phyloP scores from a whole-genome alignment of 2,888 invertebrate genomes.

The Thereva nobilitata region DNA sequence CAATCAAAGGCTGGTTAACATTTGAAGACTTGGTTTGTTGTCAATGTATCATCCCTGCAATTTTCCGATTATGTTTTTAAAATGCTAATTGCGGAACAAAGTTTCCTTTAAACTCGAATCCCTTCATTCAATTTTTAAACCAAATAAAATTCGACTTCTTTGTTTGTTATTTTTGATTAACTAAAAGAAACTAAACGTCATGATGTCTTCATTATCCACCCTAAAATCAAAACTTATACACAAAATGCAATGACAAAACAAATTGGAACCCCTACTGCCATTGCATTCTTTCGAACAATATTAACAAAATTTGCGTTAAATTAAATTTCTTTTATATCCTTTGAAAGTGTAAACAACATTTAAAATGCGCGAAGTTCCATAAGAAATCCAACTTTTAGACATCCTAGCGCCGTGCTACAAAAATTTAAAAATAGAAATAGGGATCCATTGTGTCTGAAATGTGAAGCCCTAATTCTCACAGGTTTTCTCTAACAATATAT shows the following conservation, averaged over 20 bases:
- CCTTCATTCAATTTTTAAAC: too few relatives aligned
- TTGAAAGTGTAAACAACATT: constrained; percentile 6
- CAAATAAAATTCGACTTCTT: neutral
- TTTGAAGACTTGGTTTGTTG: too few relatives aligned
- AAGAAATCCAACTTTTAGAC: too few relatives aligned
- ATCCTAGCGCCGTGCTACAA: constrained; percentile 11
- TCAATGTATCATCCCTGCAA: too few relatives aligned
- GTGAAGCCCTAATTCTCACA: neutral
- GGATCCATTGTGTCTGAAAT: neutral
- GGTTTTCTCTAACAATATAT: neutral
- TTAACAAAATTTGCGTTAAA: constrained; percentile 20
- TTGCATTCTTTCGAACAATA: constrained; percentile 4
- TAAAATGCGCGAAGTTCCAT: constrained; percentile 11
- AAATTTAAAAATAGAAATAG: neutral
- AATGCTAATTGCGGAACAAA: too few relatives aligned
- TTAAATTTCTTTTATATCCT: constrained; percentile 18
- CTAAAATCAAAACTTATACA: neutral
- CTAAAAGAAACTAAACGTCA: constrained; percentile 1
- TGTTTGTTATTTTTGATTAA: neutral
- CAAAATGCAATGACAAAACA: neutral
- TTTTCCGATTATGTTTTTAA: too few relatives aligned
- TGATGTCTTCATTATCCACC: constrained; percentile 17
- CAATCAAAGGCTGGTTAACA: too few relatives aligned
- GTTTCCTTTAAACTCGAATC: too few relatives aligned
- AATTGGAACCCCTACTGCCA: neutral